A percentile compares a stretch with the other conserved stretches of the same genome.
Evolutionary conservation across 2,888 invertebrate genomes (phyloP).

Genomic region (Tachina lurida): DNA sequence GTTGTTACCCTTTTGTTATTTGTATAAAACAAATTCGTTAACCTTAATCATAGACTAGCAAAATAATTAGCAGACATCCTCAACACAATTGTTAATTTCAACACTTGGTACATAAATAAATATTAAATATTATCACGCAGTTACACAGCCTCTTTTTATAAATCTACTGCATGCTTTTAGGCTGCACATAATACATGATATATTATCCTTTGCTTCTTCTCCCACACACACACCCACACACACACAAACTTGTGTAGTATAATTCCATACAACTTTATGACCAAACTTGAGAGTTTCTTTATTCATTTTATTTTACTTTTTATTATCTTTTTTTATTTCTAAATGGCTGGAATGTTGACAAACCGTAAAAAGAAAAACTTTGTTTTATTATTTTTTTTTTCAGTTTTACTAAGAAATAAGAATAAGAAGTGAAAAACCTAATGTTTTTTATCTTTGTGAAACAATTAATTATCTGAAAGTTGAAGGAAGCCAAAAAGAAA

Average conservation of each 20-base stretch:
- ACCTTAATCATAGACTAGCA: neutral
- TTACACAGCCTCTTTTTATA: neutral
- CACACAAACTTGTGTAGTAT: neutral
- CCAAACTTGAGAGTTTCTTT: constrained; percentile 5
- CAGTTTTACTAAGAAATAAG: neutral
- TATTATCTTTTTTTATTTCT: neutral
- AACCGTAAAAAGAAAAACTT: neutral
- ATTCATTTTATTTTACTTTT: neutral
- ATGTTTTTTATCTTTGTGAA: neutral
- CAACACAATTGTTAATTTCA: neutral
- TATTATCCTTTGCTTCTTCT: neutral
- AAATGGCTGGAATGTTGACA: neutral
- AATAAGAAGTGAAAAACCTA: neutral
- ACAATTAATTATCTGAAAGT: constrained; percentile 57
- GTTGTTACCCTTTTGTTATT: no score
- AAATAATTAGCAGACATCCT: constrained; percentile 47
- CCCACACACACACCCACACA: neutral
- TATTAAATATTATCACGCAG: no score
- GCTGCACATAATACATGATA: neutral
- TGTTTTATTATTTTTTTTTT: neutral
- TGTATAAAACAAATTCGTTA: neutral
- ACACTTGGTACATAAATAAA: neutral
- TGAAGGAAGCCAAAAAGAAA: constrained; percentile 34
- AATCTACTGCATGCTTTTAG: neutral
- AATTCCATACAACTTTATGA: neutral